Percentiles rank a stretch among this genome's conserved stretches.
Evolutionary conservation across 2,113 vertebrate genomes (phyloP).

Genomic region (Cyprinodon brontotheroides): DNA sequence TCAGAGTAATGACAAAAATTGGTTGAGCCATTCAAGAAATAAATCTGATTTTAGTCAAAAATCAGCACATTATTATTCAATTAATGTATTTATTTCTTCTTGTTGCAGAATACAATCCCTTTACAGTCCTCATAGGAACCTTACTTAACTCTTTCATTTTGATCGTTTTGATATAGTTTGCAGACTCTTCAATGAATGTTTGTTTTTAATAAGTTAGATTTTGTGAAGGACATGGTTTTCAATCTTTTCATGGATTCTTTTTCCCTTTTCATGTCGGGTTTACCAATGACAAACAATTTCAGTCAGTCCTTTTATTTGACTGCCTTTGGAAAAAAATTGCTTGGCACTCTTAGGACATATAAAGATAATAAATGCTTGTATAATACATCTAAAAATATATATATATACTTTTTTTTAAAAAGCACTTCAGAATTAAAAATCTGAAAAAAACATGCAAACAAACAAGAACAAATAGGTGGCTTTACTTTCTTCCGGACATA

Average conservation of each 20-base stretch:
- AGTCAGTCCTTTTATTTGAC: too few relatives aligned
- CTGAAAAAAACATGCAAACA: too few relatives aligned
- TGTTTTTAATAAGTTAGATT: slow-evolving; percentile 3
- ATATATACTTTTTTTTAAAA: too few relatives aligned
- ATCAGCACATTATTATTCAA: background rate
- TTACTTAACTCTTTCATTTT: background rate
- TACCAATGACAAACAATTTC: background rate
- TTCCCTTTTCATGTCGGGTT: slow-evolving; percentile 14
- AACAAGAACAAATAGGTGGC: too few relatives aligned
- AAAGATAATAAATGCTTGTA: too few relatives aligned
- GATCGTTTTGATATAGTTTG: background rate
- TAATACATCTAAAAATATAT: too few relatives aligned
- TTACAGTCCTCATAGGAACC: too few relatives aligned
- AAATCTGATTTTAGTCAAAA: background rate
- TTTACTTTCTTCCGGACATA: too few relatives aligned
- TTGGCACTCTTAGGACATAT: too few relatives aligned
- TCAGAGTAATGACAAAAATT: too few relatives aligned
- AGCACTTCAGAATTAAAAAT: too few relatives aligned
- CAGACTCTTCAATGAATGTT: background rate
- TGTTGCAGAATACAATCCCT: background rate
- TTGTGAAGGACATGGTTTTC: background rate
- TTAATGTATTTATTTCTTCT: background rate
- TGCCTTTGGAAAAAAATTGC: too few relatives aligned
- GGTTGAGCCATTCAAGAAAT: background rate
- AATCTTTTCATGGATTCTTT: slow-evolving; percentile 13